Base-by-base conservation (phyloP, 2,888 invertebrate genomes). In the Notodonta dromedarius region DNA sequence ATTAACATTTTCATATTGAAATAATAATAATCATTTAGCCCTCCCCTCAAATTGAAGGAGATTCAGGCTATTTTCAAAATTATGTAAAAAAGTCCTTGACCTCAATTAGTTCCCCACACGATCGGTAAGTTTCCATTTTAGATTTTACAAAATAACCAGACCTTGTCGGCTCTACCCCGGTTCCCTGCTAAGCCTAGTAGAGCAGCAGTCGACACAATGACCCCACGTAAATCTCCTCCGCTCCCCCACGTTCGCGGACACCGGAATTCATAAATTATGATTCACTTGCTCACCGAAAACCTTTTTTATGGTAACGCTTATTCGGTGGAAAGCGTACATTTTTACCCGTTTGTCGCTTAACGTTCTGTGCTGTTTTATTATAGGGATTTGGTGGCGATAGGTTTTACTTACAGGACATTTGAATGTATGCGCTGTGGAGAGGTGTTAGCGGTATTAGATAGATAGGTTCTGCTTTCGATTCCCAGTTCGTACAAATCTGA, bases 231-330 rank as follows among this genome's bases (percentile, higher is more conserved):
- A 92, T 93, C 93, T 92, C 91, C 82, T 40, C 72, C 63, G 63
- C 58, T 50, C 74, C 78, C 78, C 76, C 74, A 69, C 66, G 73
- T 77, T 65, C 67, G 78, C 77, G 87, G 89, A 91, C 91, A 88
- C 88, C 91, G 92, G 91, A 91, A 93, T 93, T 93, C 93, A 93
- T 93, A 93, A 93, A 93, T 93, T 92, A 93, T 93, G 93, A 93
- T 93, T 92, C 93, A 92, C 92, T 93, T 91, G 92, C 91, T 91
- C 90, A 89, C 91, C 90, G 93, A 91, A 93, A 93, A 92, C 90
- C 93, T 93, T 93, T 93, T 93, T 93, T 93, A 91, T 91, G 89
- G 91, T 88, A 86, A 89, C 90, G 89, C 86, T 91, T 92, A 91
- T 90, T 89, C 86, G 87, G 87, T 89, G 88, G 86, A 88, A 90